Evolutionary conservation across 2,888 invertebrate genomes (phyloP).

Genomic region (Charanyca ferruginea): DNA sequence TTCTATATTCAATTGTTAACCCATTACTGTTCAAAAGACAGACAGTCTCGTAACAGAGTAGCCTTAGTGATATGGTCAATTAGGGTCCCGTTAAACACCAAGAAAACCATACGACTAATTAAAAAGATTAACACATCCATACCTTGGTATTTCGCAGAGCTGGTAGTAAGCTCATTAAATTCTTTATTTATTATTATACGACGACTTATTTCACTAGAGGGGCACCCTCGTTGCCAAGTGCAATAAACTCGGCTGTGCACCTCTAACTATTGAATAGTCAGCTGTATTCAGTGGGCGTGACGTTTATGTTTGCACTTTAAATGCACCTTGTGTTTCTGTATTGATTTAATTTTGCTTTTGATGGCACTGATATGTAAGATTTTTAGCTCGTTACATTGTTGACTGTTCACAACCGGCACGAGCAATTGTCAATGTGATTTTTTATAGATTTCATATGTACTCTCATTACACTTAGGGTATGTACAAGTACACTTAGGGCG

Average conservation of each 20-base stretch:
- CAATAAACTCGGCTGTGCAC: constrained; percentile 54
- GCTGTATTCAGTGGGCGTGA: constrained; percentile 55
- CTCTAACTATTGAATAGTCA: constrained; percentile 33
- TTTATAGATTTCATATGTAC: too few species aligned
- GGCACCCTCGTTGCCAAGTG: constrained; percentile 55
- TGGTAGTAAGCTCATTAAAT: constrained; percentile 42
- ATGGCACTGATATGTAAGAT: constrained; percentile 2
- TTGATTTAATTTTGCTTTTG: constrained; percentile 21
- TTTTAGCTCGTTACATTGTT: neutral
- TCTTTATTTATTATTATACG: constrained; percentile 50
- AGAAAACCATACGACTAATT: constrained; percentile 33
- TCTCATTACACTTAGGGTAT: too few species aligned
- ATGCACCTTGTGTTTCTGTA: constrained; percentile 46
- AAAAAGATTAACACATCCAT: constrained; percentile 45
- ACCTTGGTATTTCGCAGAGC: constrained; percentile 26
- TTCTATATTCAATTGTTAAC: too few species aligned
- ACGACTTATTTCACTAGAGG: constrained; percentile 53
- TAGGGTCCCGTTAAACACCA: too few species aligned
- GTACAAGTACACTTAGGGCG: too few species aligned
- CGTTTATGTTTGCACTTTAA: constrained; percentile 44
- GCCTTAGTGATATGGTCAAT: too few species aligned
- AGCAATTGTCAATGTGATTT: too few species aligned
- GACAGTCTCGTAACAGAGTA: too few species aligned
- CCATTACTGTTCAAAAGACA: too few species aligned
- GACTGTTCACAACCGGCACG: too few species aligned